Evolutionary conservation across 2,797 vertebrate species (phyloP).

Genomic region (Anguilla marmorata): DNA sequence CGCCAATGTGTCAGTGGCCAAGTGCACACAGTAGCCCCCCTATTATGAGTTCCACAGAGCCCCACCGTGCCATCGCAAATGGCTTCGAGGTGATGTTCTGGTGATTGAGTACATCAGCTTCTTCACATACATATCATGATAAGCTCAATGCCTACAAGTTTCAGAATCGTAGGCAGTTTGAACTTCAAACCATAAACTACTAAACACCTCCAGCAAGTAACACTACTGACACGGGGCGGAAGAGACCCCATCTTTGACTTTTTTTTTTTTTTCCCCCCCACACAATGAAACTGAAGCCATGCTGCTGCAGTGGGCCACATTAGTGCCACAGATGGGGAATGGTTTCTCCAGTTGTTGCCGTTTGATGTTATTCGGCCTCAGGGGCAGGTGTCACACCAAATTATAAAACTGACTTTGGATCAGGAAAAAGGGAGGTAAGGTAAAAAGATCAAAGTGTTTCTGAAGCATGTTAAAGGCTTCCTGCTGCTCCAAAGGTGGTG

Average conservation of each 20-base stretch:
- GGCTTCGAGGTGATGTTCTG: neutral
- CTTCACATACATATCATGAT: neutral
- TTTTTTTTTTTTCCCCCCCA: constrained; percentile 39
- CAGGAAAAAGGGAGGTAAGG: constrained; percentile 28
- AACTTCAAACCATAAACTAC: neutral
- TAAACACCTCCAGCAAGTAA: neutral
- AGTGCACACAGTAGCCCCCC: neutral
- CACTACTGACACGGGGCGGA: constrained; percentile 36
- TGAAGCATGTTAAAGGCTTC: constrained; percentile 59
- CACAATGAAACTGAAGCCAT: constrained; percentile 41
- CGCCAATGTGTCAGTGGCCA: neutral
- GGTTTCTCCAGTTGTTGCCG: constrained; percentile 36
- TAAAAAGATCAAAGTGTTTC: constrained; percentile 50
- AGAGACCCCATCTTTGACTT: constrained; percentile 37
- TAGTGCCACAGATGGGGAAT: constrained; percentile 57
- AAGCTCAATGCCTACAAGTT: neutral
- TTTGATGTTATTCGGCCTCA: constrained; percentile 66
- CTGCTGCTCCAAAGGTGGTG: constrained; percentile 56
- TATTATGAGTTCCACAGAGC: neutral
- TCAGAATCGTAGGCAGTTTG: neutral
- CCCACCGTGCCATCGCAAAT: neutral
- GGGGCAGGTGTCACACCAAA: constrained; percentile 67
- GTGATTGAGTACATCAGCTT: neutral
- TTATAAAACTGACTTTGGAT: constrained; percentile 66
- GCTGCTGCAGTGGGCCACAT: constrained; percentile 48